Evolutionary conservation across 1,140 invertebrate genomes (phyloP).

Genomic region (Hypsibius dujardini): DNA sequence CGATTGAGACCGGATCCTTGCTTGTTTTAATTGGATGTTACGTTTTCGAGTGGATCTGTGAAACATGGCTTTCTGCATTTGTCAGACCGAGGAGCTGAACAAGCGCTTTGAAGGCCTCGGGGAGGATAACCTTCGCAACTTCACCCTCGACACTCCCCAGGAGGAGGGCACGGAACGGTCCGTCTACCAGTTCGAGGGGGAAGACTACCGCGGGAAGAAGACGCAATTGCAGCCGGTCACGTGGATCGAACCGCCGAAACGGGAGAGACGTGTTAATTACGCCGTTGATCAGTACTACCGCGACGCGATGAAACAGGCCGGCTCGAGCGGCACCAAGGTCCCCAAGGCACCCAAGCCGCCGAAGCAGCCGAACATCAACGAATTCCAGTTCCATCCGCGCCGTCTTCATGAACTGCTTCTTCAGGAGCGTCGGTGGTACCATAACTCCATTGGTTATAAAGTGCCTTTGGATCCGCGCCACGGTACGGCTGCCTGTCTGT

Average conservation of each 20-base stretch:
- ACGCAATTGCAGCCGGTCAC: conserved; percentile 57
- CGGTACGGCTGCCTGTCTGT: conserved; percentile 31
- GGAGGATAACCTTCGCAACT: conserved; percentile 76
- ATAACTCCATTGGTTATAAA: conserved; percentile 87
- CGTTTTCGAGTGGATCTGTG: too few relatives aligned
- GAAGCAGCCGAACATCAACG: conserved; percentile 95
- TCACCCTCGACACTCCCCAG: conserved; percentile 58
- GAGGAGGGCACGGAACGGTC: conserved; percentile 50
- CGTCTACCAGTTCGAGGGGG: conserved; percentile 89
- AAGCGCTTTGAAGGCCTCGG: conserved; percentile 74
- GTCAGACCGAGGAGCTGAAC: conserved; percentile 67
- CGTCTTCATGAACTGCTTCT: conserved; percentile 90
- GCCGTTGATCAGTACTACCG: conserved; percentile 96
- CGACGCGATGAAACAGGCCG: conserved; percentile 24
- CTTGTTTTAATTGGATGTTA: too few relatives aligned
- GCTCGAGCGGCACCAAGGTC: conserved; percentile 12
- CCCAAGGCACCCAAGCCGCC: conserved; percentile 67
- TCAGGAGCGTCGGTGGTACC: conserved; percentile 91
- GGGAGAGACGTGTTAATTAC: conserved; percentile 96
- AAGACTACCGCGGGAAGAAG: conserved; percentile 48
- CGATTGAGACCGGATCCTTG: too few relatives aligned
- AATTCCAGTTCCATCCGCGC: conserved; percentile 98
- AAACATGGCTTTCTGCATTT: conserved; percentile 24
- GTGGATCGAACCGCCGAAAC: conserved; percentile 98
- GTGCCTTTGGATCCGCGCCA: conserved; percentile 76